Evolutionary conservation across 2,113 vertebrate genomes (phyloP).

Genomic region (Agelaius phoeniceus): DNA sequence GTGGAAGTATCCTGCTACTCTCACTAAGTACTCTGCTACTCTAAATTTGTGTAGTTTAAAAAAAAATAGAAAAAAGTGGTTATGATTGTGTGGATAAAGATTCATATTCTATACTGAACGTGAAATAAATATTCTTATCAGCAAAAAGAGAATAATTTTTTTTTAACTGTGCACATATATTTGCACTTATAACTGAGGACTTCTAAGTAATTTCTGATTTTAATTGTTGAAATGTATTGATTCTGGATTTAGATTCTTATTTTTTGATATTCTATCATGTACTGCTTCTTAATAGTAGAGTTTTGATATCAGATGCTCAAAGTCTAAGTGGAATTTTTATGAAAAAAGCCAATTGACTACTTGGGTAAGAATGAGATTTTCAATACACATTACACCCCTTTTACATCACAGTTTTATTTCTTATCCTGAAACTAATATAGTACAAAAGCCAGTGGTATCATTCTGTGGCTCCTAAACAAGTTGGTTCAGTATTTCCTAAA

Average conservation of each 20-base stretch:
- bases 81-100: background rate
- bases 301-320: background rate
- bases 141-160: background rate
- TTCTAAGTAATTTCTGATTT: background rate
- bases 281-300: background rate
- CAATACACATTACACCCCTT: background rate
- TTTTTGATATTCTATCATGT: background rate
- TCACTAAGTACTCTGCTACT: background rate
- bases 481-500: background rate
- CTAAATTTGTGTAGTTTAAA: background rate
- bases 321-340: background rate
- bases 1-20: background rate
- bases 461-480: background rate
- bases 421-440: background rate
- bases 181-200: background rate
- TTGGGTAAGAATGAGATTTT: background rate
- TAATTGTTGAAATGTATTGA: background rate
- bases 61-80: background rate
- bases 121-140: background rate
- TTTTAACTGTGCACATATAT: background rate
- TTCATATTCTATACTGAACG: background rate
- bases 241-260: background rate
- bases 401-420: background rate
- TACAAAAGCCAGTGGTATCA: background rate
- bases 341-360: background rate